Base-by-base conservation (phyloP, 2,797 vertebrate species). In the Chaetodon trifasciatus region DNA sequence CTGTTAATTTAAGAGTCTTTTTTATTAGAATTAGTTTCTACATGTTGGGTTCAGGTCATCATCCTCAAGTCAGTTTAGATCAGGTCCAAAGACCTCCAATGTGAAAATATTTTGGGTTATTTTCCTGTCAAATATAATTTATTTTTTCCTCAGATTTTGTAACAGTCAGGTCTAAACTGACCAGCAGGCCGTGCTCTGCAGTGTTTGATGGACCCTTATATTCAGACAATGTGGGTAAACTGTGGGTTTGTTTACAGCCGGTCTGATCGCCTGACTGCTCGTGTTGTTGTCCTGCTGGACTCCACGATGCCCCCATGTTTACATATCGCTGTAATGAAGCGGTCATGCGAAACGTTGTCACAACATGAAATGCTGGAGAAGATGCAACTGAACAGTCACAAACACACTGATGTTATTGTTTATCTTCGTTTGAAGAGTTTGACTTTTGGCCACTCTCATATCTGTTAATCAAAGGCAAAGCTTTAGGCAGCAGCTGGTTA, bases 301-400 rank as follows among this genome's bases (percentile, higher is more conserved):
- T 57, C 32, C 32, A 57, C 8, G 56, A 57, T 72, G 70, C 69
- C 24, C 47, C 23, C 19, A 13, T 17, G 19, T 55, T 73, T 16
- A 42, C 37, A 53, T 47, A 15, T 39, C 44, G 50, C 28, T 37
- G 39, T 37, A 10, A 19, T 35, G 56, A 57, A 19, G 55, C 4
- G 28, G 28, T 32, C 28, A 32, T 32, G 28, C 28, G 28, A 32
- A 32, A 32, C 4, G 28, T 32, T 32, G 28, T 32, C 2, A 32
- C 28, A 32, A 32, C 28, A 32, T 32, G 4, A 32, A 32, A 32
- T 4, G 28, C 4, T 3, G 28, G 28, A 32, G 28, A 32, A 32
- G 28, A 32, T 32, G 28, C 28, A 32, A 4, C 28, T 32, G 28
- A 32, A 32, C 28, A 32, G 28, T 32, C 28, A 32, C 28, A 32